Evolutionary conservation across 2,888 invertebrate genomes (phyloP).

Genomic region (Corythucha ciliata): DNA sequence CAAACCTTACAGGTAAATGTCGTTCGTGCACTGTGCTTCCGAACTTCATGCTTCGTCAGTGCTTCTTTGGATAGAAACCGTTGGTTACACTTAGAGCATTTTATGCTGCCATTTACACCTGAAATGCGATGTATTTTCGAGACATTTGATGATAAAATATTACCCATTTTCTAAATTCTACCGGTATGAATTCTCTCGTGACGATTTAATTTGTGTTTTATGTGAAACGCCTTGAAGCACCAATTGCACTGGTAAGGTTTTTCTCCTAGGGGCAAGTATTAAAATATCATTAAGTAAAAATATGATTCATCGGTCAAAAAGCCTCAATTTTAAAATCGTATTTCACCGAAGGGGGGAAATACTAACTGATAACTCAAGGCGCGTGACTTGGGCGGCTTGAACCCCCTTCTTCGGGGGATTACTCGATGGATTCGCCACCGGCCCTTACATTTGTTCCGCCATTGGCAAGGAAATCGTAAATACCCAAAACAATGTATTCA

Average conservation of each 20-base stretch:
- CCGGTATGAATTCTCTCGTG: constrained; percentile 40
- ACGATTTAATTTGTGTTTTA: constrained; percentile 41
- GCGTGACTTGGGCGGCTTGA: no score
- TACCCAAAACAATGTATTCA: no score
- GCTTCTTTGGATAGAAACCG: constrained; percentile 18
- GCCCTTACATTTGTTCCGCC: no score
- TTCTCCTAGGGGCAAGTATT: no score
- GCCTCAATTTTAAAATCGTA: no score
- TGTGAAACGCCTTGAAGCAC: constrained; percentile 42
- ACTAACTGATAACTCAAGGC: no score
- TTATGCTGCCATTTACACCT: constrained; percentile 5
- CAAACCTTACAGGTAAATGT: constrained; percentile 19
- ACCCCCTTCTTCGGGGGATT: no score
- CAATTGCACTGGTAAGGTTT: constrained; percentile 40
- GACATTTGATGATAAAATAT: not conserved
- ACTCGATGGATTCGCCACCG: no score
- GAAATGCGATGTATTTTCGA: not conserved
- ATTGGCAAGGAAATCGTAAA: no score
- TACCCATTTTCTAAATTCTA: constrained; percentile 24
- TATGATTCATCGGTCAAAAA: no score
- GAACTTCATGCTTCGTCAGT: constrained; percentile 22
- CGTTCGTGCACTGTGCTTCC: constrained; percentile 19
- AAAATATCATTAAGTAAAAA: no score
- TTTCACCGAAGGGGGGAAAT: no score
- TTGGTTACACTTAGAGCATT: constrained; percentile 16